These are phyloP conservation scores for Todiramphus chloris DNA, from an alignment of 2,113 vertebrate species.

Conservation along the genomic window DNA sequence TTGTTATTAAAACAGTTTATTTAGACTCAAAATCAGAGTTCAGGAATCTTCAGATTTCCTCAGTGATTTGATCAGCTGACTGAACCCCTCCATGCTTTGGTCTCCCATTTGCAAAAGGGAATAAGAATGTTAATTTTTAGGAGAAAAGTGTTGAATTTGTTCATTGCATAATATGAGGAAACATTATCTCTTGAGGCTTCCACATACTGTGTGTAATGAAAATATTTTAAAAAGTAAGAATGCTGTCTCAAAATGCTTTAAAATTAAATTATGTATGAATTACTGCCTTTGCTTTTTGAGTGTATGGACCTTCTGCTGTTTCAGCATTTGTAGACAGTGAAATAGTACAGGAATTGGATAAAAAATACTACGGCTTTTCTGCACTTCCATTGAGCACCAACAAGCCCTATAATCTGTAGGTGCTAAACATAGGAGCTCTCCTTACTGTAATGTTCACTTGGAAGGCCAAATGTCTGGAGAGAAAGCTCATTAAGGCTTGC, in stretches of 20 bases:
- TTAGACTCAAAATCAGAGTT: background rate
- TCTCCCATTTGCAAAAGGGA: background rate
- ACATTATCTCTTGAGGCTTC: background rate
- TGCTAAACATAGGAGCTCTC: background rate
- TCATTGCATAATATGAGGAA: background rate
- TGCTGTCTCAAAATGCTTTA: background rate
- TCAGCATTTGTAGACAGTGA: background rate
- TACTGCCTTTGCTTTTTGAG: background rate
- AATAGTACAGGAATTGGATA: background rate
- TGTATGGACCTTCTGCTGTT: background rate
- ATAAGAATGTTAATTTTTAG: background rate
- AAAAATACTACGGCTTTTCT: background rate
- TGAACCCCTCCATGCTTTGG: background rate
- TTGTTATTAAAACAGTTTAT: background rate
- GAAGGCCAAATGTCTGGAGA: background rate
- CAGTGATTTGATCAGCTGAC: background rate
- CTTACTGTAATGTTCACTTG: background rate
- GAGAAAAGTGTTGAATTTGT: background rate
- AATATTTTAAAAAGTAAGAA: background rate
- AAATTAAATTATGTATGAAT: background rate
- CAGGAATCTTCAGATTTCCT: background rate
- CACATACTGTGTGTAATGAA: background rate
- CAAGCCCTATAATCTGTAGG: background rate
- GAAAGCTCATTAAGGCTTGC: constrained; percentile 4
- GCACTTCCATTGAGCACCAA: background rate